Percentiles rank a stretch among this genome's conserved stretches.
Evolutionary conservation across 2,888 invertebrate genomes (phyloP).

Genomic region (Watsonalla binaria): DNA sequence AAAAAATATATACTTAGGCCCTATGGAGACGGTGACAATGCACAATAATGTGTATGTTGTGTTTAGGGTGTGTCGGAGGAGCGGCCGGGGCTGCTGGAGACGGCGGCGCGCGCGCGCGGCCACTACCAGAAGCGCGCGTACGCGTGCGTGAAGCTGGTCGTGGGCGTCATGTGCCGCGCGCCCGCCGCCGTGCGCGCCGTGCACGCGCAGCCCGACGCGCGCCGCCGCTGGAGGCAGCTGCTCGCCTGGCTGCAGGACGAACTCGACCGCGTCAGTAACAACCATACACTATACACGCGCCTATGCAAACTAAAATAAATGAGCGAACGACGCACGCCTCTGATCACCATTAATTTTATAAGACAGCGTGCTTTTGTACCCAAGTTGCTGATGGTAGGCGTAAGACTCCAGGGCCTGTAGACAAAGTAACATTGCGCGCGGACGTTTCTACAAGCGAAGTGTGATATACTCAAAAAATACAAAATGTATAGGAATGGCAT

Average conservation of each 20-base stretch:
- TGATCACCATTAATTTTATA: no score
- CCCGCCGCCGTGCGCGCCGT: slow-evolving; percentile 89
- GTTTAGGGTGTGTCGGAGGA: slow-evolving; percentile 75
- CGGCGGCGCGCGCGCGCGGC: slow-evolving; percentile 93
- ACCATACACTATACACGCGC: not conserved
- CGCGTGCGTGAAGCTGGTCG: slow-evolving; percentile 97
- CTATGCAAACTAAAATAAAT: slow-evolving; percentile 2
- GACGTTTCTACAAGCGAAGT: no score
- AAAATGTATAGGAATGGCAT: no score
- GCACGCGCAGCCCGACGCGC: slow-evolving; percentile 86
- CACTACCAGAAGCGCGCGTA: slow-evolving; percentile 98
- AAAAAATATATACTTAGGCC: not conserved
- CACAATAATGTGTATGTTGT: not conserved
- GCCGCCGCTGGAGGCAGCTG: slow-evolving; percentile 92
- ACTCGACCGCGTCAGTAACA: slow-evolving; percentile 86
- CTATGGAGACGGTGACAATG: not conserved
- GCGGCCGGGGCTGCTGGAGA: slow-evolving; percentile 95
- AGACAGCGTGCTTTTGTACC: no score
- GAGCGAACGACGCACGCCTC: not conserved
- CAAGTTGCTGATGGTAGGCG: no score
- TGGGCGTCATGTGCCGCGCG: slow-evolving; percentile 92
- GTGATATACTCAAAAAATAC: no score
- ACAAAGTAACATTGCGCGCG: no score
- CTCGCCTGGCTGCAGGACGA: slow-evolving; percentile 98
- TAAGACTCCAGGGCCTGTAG: no score